phyloP scores from a whole-genome alignment of 2,113 vertebrate genomes.

The Aythya baeri region DNA sequence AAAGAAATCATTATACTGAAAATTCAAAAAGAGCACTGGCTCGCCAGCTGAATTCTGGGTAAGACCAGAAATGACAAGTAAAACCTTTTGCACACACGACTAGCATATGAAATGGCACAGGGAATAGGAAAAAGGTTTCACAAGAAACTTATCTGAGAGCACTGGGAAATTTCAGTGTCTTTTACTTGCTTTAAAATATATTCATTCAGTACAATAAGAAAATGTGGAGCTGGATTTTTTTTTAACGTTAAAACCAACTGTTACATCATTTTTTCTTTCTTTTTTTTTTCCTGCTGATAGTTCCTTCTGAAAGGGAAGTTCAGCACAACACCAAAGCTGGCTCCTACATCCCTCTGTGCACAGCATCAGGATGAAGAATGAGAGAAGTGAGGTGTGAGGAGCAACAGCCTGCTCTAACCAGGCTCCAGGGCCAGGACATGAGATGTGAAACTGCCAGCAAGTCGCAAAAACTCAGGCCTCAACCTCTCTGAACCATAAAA shows the following conservation, averaged over 20 bases:
- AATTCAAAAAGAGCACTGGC: conserved; percentile 24
- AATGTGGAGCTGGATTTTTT: neutral
- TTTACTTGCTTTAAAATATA: neutral
- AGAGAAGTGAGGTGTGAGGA: neutral
- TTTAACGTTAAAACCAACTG: neutral
- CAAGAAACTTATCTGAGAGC: neutral
- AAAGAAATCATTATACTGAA: conserved; percentile 43
- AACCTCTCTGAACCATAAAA: neutral
- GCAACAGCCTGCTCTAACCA: neutral
- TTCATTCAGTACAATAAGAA: neutral
- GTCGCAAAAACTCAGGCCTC: neutral
- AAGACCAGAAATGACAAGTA: conserved; percentile 10
- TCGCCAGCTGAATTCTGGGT: conserved; percentile 53
- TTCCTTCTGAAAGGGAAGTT: neutral
- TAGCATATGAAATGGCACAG: neutral
- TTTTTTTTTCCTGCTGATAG: neutral
- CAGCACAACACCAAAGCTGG: neutral
- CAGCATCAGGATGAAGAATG: neutral
- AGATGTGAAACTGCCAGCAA: neutral
- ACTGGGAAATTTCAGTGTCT: neutral
- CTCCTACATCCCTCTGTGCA: neutral
- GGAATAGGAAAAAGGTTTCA: neutral
- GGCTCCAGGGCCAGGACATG: neutral
- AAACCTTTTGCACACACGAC: neutral
- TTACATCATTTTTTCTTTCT: neutral